Conservation (phyloP, 1,140 invertebrate genomes). For the Drosophila melanica region DNA sequence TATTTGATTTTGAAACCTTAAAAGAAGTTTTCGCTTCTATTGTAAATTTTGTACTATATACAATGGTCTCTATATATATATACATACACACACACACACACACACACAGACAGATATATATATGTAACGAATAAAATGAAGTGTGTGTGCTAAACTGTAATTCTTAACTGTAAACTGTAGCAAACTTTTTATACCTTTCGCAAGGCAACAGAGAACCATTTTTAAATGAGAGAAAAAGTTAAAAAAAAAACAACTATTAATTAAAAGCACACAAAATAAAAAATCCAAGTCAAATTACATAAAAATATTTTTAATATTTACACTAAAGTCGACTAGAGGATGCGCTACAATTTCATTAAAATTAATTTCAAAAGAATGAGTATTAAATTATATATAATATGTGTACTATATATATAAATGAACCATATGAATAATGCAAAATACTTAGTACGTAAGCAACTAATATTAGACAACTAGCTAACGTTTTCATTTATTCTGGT, state of each 20-base stretch:
- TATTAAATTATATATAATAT: slow-evolving; percentile 48
- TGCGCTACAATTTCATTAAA: slow-evolving; percentile 49
- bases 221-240: slow-evolving; percentile 24
- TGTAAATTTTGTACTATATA: slow-evolving; percentile 83
- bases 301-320: slow-evolving; percentile 73
- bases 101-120: no score
- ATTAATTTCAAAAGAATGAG: slow-evolving; percentile 51
- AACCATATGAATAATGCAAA: slow-evolving; percentile 13
- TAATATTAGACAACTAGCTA: slow-evolving; percentile 5
- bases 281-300: slow-evolving; percentile 74
- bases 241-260: slow-evolving; percentile 21
- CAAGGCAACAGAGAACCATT: slow-evolving; percentile 56
- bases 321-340: slow-evolving; percentile 35
- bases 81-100: slow-evolving; percentile 10
- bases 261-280: slow-evolving; percentile 23
- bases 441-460: slow-evolving; percentile 22
- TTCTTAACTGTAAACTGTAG: slow-evolving; percentile 72
- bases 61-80: slow-evolving; percentile 56
- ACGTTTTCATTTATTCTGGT: not conserved
- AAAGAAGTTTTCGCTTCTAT: slow-evolving; percentile 65
- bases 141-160: slow-evolving; percentile 52
- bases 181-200: slow-evolving; percentile 78
- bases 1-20: slow-evolving; percentile 18
- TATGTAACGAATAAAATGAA: slow-evolving; percentile 42
- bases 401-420: slow-evolving; percentile 11